Conservation (phyloP, 2,113 vertebrate genomes). For the Triplophysa siluroides region DNA sequence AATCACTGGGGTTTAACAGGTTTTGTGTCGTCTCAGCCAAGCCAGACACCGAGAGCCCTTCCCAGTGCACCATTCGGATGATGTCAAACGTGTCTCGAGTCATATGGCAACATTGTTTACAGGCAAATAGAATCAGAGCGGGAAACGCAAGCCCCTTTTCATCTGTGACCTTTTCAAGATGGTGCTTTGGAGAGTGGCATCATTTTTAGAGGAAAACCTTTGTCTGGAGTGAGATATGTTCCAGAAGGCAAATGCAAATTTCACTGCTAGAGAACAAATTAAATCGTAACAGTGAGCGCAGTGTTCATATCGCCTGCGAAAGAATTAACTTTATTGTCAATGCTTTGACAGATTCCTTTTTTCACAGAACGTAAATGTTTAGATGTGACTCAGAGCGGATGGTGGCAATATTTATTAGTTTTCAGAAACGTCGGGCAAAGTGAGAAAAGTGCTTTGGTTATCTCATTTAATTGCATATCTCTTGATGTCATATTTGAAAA, state of each 20-base stretch:
- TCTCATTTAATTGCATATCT: too few relatives aligned
- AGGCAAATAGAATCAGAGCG: constrained; percentile 7
- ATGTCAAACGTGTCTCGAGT: neutral
- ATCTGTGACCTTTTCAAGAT: constrained; percentile 21
- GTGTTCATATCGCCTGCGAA: neutral
- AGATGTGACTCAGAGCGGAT: constrained; percentile 40
- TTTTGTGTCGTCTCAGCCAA: neutral
- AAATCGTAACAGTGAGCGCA: neutral
- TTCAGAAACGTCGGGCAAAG: constrained; percentile 60
- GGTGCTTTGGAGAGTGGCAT: constrained; percentile 7
- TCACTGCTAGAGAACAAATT: constrained; percentile 5
- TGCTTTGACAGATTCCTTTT: constrained; percentile 3
- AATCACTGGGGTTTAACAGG: neutral
- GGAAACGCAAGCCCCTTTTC: constrained; percentile 14
- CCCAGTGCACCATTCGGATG: neutral
- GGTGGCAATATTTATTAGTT: constrained; percentile 56
- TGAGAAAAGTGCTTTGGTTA: constrained; percentile 31
- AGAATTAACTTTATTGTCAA: neutral
- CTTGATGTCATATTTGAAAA: too few relatives aligned
- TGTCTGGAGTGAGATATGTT: constrained; percentile 20
- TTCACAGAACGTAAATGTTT: constrained; percentile 10
- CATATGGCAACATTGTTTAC: constrained; percentile 10
- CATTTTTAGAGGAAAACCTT: constrained; percentile 15
- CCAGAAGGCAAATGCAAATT: constrained; percentile 15
- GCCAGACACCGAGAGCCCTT: neutral